Evolutionary conservation across 1,140 invertebrate genomes (phyloP).

Genomic region (Pissodes strobi): DNA sequence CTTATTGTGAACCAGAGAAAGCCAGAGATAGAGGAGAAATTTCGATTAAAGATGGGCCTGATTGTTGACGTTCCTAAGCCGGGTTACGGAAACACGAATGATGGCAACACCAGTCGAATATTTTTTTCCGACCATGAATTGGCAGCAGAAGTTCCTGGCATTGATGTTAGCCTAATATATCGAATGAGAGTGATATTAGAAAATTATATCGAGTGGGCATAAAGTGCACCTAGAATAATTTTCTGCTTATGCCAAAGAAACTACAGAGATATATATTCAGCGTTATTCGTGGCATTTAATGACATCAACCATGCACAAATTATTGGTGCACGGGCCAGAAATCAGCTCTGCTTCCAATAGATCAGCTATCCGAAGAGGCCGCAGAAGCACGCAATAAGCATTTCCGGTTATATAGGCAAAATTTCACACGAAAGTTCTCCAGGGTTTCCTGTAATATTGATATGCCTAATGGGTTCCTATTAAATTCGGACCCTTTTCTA

Average conservation of each 20-base stretch:
- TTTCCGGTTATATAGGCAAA: conserved; percentile 40
- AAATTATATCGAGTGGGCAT: conserved; percentile 42
- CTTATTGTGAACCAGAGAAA: conserved; percentile 41
- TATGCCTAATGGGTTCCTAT: conserved; percentile 44
- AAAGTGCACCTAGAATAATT: conserved; percentile 44
- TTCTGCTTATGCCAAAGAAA: conserved; percentile 27
- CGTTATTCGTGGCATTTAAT: conserved; percentile 52
- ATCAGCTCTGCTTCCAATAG: conserved; percentile 46
- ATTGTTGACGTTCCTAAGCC: conserved; percentile 52
- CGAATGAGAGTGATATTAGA: conserved; percentile 40
- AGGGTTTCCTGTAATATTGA: conserved; percentile 41
- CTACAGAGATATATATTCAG: conserved; percentile 41
- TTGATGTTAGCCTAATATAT: conserved; percentile 39
- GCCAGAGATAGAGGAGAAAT: conserved; percentile 48
- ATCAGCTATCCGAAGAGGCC: conserved; percentile 42
- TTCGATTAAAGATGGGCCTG: conserved; percentile 43
- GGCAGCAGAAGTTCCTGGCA: conserved; percentile 43
- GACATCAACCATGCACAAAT: conserved; percentile 53
- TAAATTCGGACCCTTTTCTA: conserved; percentile 46
- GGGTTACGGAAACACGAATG: conserved; percentile 51
- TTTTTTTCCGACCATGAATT: conserved; percentile 49
- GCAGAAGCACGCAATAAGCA: conserved; percentile 45
- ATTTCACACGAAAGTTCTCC: conserved; percentile 46
- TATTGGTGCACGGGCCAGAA: conserved; percentile 45
- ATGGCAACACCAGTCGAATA: conserved; percentile 51